These are phyloP conservation scores for Nylanderia fulva DNA, from an alignment of 1,140 invertebrate genomes.

Conservation along the genomic window DNA sequence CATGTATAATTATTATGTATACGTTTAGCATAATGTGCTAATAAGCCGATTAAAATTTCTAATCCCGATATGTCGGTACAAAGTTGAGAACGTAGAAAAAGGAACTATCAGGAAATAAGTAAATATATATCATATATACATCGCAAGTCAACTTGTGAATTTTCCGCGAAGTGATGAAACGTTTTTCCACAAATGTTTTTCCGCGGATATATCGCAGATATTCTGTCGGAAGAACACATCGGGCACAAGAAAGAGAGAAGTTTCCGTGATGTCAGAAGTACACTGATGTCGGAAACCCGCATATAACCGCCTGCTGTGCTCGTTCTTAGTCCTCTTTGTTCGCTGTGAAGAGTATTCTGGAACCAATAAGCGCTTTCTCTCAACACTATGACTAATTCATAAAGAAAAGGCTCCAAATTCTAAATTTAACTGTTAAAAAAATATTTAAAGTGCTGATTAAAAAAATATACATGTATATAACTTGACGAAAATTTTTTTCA, in stretches of 20 bases:
- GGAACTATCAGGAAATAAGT: neutral
- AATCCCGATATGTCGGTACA: neutral
- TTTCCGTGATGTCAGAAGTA: slow-evolving; percentile 20
- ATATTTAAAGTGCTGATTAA: slow-evolving; percentile 16
- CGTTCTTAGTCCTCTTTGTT: slow-evolving; percentile 51
- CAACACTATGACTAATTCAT: neutral
- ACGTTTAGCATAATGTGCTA: neutral
- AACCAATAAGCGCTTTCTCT: neutral
- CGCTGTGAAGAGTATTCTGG: neutral
- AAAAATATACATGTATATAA: neutral
- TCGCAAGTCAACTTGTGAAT: neutral
- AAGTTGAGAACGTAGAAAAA: neutral
- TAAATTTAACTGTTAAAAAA: neutral
- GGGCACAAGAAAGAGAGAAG: neutral
- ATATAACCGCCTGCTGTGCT: neutral
- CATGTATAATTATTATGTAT: neutral
- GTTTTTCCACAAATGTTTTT: neutral
- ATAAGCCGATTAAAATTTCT: neutral
- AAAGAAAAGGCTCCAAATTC: neutral
- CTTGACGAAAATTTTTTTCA: neutral
- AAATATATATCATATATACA: neutral
- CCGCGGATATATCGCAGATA: neutral
- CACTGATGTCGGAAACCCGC: slow-evolving; percentile 27
- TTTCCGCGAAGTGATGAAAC: neutral
- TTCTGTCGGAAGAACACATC: neutral